A percentile compares a stretch with the other conserved stretches of the same genome.
These are phyloP conservation scores for Physella acuta DNA, from an alignment of 1,140 invertebrate species.

Conservation along the genomic window DNA sequence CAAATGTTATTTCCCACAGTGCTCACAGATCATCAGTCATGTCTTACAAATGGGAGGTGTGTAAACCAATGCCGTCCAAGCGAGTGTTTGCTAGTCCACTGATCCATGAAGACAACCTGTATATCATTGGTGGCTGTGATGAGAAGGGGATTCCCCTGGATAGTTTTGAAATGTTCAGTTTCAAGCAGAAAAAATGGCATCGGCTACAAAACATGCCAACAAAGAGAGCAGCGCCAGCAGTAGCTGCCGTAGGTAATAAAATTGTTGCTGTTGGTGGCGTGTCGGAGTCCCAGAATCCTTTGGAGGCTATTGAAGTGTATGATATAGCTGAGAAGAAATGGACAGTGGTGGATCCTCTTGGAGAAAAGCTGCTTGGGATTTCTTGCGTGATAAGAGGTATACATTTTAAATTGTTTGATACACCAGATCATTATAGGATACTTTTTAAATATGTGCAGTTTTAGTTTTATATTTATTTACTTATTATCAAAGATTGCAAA, in stretches of 20 bases:
- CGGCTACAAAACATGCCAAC: constrained; percentile 48
- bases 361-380: constrained; percentile 46
- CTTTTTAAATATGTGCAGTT: no score
- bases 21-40: no score
- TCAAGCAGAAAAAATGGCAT: constrained; percentile 49
- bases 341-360: constrained; percentile 39
- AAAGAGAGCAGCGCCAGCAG: constrained; percentile 51
- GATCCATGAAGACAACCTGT: constrained; percentile 41
- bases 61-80: constrained; percentile 47
- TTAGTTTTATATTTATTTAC: no score
- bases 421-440: no score
- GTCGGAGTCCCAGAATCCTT: constrained; percentile 46
- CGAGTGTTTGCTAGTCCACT: constrained; percentile 52
- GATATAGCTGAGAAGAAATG: constrained; percentile 49
- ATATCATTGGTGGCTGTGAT: constrained; percentile 58
- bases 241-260: constrained; percentile 45
- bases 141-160: constrained; percentile 49
- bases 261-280: constrained; percentile 55
- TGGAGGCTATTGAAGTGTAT: constrained; percentile 53
- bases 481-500: no score
- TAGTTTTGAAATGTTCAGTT: constrained; percentile 50
- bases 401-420: no score
- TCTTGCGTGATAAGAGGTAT: constrained; percentile 50
- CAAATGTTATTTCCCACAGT: no score
- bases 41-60: constrained; percentile 32